Evolutionary conservation across 2,888 invertebrate genomes (phyloP).

Genomic region (Azorinus chamasolen): DNA sequence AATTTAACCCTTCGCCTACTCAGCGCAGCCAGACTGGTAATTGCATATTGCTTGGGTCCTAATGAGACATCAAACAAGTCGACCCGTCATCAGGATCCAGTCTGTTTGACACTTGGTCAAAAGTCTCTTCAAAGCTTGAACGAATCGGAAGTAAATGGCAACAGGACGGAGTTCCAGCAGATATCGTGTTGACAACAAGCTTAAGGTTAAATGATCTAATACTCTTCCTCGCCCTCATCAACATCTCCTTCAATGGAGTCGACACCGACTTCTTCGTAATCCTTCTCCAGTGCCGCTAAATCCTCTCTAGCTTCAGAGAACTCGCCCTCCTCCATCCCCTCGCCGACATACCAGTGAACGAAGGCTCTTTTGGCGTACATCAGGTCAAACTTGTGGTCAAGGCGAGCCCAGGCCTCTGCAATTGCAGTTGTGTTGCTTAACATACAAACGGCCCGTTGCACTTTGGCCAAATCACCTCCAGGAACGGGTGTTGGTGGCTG

Average conservation of each 20-base stretch:
- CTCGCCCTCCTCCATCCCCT: conserved; percentile 79
- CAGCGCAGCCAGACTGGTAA: too few species aligned
- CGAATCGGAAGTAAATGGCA: too few species aligned
- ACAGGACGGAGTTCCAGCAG: too few species aligned
- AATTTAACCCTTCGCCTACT: too few species aligned
- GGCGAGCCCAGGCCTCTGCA: conserved; percentile 94
- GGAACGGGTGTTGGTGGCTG: conserved; percentile 92
- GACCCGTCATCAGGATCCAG: too few species aligned
- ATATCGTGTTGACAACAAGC: too few species aligned
- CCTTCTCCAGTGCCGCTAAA: conserved; percentile 79
- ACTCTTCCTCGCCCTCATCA: conserved; percentile 40
- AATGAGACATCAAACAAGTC: too few species aligned
- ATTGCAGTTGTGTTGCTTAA: conserved; percentile 97
- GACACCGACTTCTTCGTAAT: conserved; percentile 78
- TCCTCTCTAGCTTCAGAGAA: conserved; percentile 79
- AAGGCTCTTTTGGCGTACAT: conserved; percentile 95
- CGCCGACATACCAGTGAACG: conserved; percentile 92
- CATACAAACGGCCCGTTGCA: conserved; percentile 89
- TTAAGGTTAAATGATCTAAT: too few species aligned
- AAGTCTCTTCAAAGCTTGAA: too few species aligned
- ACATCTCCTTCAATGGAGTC: conserved; percentile 71
- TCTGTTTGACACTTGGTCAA: too few species aligned
- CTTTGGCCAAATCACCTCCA: conserved; percentile 83
- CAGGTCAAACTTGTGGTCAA: conserved; percentile 92
- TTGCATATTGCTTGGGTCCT: too few species aligned